phyloP scores from a whole-genome alignment of 2,797 vertebrate genomes.

The Phoxinus dragarum region DNA sequence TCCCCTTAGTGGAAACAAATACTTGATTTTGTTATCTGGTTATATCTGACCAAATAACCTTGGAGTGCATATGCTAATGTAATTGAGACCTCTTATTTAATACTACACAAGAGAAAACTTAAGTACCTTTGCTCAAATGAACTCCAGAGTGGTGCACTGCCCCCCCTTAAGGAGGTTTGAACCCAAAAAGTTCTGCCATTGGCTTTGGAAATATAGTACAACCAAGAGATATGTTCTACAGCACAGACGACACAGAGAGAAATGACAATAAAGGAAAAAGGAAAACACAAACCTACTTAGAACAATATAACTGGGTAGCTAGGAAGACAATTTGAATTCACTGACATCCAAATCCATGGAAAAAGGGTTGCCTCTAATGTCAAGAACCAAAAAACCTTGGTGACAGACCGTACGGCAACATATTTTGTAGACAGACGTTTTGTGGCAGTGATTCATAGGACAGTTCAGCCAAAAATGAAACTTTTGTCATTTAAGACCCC shows the following conservation, averaged over 20 bases:
- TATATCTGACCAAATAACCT: constrained; percentile 16
- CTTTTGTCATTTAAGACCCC: neutral
- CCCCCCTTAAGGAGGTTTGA: constrained; percentile 71
- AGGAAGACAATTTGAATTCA: constrained; percentile 61
- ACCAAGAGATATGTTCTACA: constrained; percentile 71
- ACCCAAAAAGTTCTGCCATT: constrained; percentile 74
- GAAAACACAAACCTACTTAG: constrained; percentile 69
- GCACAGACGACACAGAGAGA: constrained; percentile 72
- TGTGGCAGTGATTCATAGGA: neutral
- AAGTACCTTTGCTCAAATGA: constrained; percentile 69
- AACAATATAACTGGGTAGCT: constrained; percentile 61
- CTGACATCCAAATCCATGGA: constrained; percentile 53
- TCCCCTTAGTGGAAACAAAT: constrained; percentile 9
- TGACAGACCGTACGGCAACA: neutral
- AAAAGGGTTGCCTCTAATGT: neutral
- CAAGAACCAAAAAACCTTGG: neutral
- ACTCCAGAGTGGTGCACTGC: constrained; percentile 67
- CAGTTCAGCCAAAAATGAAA: neutral
- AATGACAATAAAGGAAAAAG: constrained; percentile 63
- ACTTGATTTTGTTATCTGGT: constrained; percentile 27
- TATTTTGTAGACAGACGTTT: neutral
- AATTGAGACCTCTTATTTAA: constrained; percentile 57
- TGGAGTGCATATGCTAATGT: constrained; percentile 43
- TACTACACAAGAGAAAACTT: constrained; percentile 68
- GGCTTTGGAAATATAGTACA: constrained; percentile 71